Conservation (phyloP, 2,113 vertebrate genomes). For the Lipotes vexillifer region DNA sequence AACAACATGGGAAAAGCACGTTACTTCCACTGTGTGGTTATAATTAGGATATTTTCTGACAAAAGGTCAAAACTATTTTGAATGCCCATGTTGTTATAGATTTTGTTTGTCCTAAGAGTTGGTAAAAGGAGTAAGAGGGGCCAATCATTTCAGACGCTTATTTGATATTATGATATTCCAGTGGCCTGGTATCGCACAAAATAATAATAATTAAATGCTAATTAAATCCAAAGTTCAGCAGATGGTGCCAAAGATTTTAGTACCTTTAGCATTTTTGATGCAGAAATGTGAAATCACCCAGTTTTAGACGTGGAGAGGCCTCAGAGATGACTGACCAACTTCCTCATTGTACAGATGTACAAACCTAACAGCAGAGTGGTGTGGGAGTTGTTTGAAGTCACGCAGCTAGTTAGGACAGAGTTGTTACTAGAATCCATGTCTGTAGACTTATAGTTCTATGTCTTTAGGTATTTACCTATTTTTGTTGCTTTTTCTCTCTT, state of each 20-base stretch:
- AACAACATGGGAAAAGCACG: neutral
- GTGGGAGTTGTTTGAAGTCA: neutral
- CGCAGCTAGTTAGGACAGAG: neutral
- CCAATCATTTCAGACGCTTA: neutral
- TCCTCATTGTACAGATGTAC: neutral
- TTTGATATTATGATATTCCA: neutral
- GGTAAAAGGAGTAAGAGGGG: neutral
- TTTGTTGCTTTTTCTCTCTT: neutral
- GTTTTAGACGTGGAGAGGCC: neutral
- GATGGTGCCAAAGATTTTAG: neutral
- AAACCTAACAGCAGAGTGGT: neutral
- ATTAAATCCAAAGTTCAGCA: neutral
- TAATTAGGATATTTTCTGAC: slow-evolving; percentile 7
- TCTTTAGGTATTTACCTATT: neutral
- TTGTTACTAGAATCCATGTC: neutral
- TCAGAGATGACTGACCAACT: neutral
- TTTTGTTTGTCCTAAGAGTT: slow-evolving; percentile 20
- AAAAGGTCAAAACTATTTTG: slow-evolving; percentile 23
- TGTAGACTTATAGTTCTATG: neutral
- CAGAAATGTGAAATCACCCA: neutral
- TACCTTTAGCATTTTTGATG: neutral
- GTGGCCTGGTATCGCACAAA: neutral
- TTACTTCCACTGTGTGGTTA: neutral
- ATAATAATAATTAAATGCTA: neutral
- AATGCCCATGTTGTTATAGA: neutral